phyloP scores from a whole-genome alignment of 2,113 vertebrate genomes.

The Okapia johnstoni region DNA sequence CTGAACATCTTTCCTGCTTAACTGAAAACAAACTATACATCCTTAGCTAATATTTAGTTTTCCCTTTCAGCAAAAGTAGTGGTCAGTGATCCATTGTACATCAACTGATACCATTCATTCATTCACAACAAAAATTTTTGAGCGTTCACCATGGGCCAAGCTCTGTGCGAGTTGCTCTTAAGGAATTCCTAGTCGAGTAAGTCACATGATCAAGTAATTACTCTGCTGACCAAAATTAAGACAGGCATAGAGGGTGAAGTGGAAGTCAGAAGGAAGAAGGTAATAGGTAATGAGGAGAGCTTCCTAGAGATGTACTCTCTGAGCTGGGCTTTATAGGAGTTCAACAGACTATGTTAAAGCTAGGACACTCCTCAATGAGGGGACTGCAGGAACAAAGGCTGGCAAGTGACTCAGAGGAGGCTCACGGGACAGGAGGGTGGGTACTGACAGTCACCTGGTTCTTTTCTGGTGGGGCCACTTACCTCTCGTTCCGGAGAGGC shows the following conservation, averaged over 20 bases:
- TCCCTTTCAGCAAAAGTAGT: neutral
- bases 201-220: neutral
- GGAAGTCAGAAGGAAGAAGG: neutral
- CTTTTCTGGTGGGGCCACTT: neutral
- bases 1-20: neutral
- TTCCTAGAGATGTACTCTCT: neutral
- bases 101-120: neutral
- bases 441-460: fast-evolving
- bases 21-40: neutral
- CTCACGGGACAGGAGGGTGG: neutral
- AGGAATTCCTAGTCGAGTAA: neutral
- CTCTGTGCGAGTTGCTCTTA: neutral
- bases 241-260: fast-evolving
- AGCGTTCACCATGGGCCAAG: neutral
- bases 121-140: neutral
- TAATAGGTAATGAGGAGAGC: neutral
- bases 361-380: neutral
- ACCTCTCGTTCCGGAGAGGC: conserved; percentile 71
- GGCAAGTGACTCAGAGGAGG: neutral
- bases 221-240: neutral
- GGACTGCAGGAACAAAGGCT: neutral
- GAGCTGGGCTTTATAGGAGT: conserved; percentile 5
- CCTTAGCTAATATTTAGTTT: neutral
- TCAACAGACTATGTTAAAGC: neutral
- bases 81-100: neutral